Conservation (phyloP, 2,113 vertebrate species). For the Serilophus lunatus region DNA sequence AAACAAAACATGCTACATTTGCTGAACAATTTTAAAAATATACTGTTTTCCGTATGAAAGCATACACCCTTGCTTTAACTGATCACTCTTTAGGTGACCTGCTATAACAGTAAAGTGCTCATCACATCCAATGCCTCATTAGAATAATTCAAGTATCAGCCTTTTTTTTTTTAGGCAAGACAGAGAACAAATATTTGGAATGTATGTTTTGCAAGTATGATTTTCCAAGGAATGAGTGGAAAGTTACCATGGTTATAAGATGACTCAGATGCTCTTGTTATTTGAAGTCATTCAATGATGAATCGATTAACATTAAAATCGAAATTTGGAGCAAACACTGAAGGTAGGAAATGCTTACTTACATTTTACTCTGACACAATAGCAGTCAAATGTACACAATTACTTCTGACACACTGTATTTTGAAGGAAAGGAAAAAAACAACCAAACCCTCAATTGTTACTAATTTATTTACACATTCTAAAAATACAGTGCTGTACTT, state of each 20-base stretch:
- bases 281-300: not conserved
- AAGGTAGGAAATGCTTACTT: not conserved
- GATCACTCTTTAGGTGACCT: not conserved
- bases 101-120: not conserved
- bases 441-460: not conserved
- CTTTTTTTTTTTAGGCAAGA: not conserved
- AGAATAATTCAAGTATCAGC: not conserved
- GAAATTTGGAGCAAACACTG: not conserved
- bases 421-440: not conserved
- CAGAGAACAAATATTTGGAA: not conserved
- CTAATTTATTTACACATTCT: not conserved
- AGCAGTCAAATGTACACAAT: not conserved
- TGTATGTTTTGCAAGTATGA: not conserved
- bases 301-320: conserved; percentile 2
- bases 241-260: conserved; percentile 3
- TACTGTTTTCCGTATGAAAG: not conserved
- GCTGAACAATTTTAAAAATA: not conserved
- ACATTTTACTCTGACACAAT: not conserved
- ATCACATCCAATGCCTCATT: not conserved
- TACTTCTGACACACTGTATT: not conserved
- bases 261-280: not conserved
- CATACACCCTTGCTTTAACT: not conserved
- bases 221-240: not conserved
- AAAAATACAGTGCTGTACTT: not conserved
- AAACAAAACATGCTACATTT: not conserved